A percentile compares a stretch with the other conserved stretches of the same genome.
These are phyloP conservation scores for Platyrinchus mystaceus DNA, from an alignment of 2,797 vertebrate genomes.

Conservation along the genomic window DNA sequence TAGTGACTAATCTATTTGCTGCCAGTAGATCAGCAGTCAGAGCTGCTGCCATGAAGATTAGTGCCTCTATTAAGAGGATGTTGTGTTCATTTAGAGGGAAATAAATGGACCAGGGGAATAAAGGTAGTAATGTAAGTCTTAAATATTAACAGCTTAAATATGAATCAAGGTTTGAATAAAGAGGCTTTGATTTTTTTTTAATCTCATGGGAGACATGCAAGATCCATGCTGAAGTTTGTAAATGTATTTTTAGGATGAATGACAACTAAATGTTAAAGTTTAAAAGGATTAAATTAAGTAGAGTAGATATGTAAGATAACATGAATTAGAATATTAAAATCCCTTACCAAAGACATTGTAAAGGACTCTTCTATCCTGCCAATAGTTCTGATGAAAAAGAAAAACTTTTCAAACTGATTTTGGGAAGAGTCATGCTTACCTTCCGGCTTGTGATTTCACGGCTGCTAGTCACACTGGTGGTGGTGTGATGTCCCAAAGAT, in stretches of 20 bases:
- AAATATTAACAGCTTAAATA: neutral
- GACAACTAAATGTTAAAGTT: neutral
- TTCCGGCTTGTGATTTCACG: neutral
- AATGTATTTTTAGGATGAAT: neutral
- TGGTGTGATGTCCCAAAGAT: neutral
- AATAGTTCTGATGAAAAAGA: neutral
- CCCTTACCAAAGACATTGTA: neutral
- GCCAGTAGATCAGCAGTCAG: neutral
- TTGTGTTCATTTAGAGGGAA: neutral
- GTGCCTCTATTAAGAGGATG: neutral
- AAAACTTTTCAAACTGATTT: neutral
- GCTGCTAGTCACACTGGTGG: neutral
- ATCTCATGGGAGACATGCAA: neutral
- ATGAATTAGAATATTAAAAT: neutral
- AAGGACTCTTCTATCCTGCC: neutral
- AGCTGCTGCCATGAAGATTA: neutral
- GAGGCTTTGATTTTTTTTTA: neutral
- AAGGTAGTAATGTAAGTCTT: neutral
- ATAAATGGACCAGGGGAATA: neutral
- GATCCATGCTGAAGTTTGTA: neutral
- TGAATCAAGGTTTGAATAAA: neutral
- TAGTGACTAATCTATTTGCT: neutral
- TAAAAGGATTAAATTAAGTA: neutral
- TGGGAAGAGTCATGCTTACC: neutral
- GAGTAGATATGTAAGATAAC: neutral